Base-by-base conservation (phyloP, 2,888 invertebrate species). In the Ashinkailepas kermadecensis region DNA sequence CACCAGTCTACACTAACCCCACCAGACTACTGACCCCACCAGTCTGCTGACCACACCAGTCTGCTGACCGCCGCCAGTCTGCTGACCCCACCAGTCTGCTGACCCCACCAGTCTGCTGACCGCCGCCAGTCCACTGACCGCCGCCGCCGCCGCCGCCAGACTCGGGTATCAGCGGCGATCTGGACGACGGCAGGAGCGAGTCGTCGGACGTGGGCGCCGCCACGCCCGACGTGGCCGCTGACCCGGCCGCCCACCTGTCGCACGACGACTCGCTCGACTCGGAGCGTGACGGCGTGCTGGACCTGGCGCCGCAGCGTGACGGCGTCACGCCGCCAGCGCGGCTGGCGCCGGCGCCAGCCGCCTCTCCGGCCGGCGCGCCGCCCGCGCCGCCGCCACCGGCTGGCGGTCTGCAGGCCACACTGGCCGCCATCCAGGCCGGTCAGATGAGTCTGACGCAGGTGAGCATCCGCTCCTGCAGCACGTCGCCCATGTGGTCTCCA, bases 391-490 rank as follows among this genome's bases (percentile, higher is more conserved):
- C 86, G 13, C 83, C 84, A 18, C 85, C 86, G 21, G 87, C 87
- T 8, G 87, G 87, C n/a, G 87, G 86, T 81, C 87, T 88, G 62
- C 87, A 87, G 83, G 87, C 88, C 39, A 88, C 88, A 25, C 85
- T 88, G 58, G 88, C 88, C 12, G 88, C 88, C 62, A 86, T 89
- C 25, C 88, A 89, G 84, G 88, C 89, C 79, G 88, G 88, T 64
- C 88, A 88, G 83, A 86, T 89, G 65, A 87, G 88, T 65, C 85
- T 88, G 81, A 88, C 87, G 84, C 89, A 89, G 87, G 87, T 88
- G 84, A 83, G 81, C 54, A 21, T 81, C 18, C 85, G 74, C 85
- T 15, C 59, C 1, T 59, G 12, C 15, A 13, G 12, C 59, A 59
- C 59, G 59, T 59, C 59, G 39, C 1, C 39, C 39, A 39, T 39